Percentiles rank a stretch among this genome's conserved stretches.
These are phyloP conservation scores for Sinhomidia bicolor DNA, from an alignment of 2,888 invertebrate genomes.

Conservation along the genomic window DNA sequence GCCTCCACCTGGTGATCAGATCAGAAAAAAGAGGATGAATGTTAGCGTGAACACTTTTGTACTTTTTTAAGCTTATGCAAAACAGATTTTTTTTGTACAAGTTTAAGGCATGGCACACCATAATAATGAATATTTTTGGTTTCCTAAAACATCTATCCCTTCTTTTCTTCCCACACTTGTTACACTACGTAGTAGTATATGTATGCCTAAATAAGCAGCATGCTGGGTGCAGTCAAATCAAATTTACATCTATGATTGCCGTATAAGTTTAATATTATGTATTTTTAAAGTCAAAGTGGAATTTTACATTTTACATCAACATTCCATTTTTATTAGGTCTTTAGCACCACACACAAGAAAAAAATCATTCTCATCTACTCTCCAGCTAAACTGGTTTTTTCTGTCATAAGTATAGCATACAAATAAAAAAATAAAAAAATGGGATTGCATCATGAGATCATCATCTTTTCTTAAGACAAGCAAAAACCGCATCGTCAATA, in stretches of 20 bases:
- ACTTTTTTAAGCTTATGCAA: background rate
- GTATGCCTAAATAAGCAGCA: slow-evolving; percentile 52
- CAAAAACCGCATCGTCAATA: background rate
- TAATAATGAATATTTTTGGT: slow-evolving; percentile 23
- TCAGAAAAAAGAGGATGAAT: no score
- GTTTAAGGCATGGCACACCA: background rate
- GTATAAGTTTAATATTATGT: background rate
- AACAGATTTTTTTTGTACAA: background rate
- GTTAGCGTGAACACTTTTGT: slow-evolving; percentile 21
- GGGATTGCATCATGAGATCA: slow-evolving; percentile 56
- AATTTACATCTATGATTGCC: slow-evolving; percentile 60
- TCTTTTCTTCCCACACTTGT: slow-evolving; percentile 46
- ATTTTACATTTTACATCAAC: slow-evolving; percentile 23
- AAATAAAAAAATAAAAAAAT: slow-evolving; percentile 35
- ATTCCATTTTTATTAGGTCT: slow-evolving; percentile 49
- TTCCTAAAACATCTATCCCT: slow-evolving; percentile 3
- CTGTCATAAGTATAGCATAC: slow-evolving; percentile 14
- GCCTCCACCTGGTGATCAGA: slow-evolving; percentile 27
- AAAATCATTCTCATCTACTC: background rate
- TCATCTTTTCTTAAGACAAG: slow-evolving; percentile 21
- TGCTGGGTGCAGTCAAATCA: slow-evolving; percentile 2
- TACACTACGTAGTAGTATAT: no score
- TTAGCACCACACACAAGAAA: slow-evolving; percentile 31
- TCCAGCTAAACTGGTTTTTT: slow-evolving; percentile 64
- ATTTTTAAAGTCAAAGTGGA: background rate